A percentile compares a stretch with the other conserved stretches of the same genome.
These are phyloP conservation scores for Drosophila phalerata DNA, from an alignment of 2,888 invertebrate species.

Conservation along the genomic window DNA sequence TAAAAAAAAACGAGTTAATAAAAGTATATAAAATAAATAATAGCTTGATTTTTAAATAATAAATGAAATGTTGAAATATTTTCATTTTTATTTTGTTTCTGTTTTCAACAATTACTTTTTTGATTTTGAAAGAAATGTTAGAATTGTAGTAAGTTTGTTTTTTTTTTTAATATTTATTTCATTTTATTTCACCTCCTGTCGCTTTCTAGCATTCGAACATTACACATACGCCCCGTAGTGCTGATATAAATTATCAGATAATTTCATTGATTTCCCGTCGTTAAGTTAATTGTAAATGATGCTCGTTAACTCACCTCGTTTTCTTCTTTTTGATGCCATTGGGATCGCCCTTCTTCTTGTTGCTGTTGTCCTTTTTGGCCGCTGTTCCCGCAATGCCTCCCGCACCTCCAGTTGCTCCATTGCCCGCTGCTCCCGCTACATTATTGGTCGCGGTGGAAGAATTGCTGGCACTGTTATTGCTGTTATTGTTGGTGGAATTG, in stretches of 20 bases:
- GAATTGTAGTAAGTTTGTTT: too few relatives aligned
- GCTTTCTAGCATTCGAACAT: constrained; percentile 59
- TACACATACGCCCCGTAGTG: constrained; percentile 60
- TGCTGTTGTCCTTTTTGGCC: constrained; percentile 88
- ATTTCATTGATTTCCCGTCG: constrained; percentile 81
- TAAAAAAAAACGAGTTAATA: too few relatives aligned
- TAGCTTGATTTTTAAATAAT: too few relatives aligned
- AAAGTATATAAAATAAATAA: too few relatives aligned
- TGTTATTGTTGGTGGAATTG: constrained; percentile 20
- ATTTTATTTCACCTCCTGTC: constrained; percentile 7
- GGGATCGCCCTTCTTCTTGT: constrained; percentile 92
- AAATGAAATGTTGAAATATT: neutral
- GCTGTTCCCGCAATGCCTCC: constrained; percentile 30
- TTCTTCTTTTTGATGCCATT: constrained; percentile 96
- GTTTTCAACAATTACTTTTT: neutral
- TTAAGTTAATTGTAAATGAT: constrained; percentile 63
- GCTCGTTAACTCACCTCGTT: constrained; percentile 89
- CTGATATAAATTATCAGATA: constrained; percentile 55
- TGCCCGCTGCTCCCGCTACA: constrained; percentile 25
- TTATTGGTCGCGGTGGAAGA: neutral
- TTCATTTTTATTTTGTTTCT: neutral
- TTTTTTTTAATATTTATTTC: neutral
- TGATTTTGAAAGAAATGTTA: neutral
- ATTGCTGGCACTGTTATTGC: constrained; percentile 21
- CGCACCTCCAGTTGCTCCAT: constrained; percentile 7